A percentile compares a stretch with the other conserved stretches of the same genome.
Evolutionary conservation across 2,113 vertebrate species (phyloP).

Genomic region (Bufo gargarizans): DNA sequence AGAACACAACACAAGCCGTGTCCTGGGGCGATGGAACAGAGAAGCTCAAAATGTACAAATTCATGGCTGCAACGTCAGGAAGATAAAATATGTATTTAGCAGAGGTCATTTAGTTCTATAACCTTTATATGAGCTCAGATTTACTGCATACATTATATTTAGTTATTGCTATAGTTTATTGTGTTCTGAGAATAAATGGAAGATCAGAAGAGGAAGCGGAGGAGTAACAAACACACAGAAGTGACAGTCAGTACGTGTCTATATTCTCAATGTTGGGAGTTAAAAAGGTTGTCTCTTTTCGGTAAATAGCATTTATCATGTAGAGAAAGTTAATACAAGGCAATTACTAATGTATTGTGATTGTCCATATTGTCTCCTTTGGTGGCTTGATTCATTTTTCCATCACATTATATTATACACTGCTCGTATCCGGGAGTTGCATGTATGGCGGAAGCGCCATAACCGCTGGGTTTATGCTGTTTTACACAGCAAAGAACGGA

Average conservation of each 20-base stretch:
- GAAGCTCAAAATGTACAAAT: neutral
- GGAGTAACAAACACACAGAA: neutral
- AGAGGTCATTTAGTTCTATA: neutral
- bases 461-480: too few species aligned
- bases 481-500: too few species aligned
- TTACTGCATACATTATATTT: neutral
- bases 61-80: neutral
- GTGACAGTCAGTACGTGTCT: neutral
- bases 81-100: conserved; percentile 1
- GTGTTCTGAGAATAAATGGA: neutral
- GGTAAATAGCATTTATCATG: too few species aligned
- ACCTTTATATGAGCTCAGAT: neutral
- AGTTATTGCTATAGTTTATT: neutral
- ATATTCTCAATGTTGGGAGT: neutral
- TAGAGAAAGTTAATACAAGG: too few species aligned
- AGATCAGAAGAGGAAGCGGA: neutral
- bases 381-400: too few species aligned
- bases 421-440: too few species aligned
- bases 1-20: neutral
- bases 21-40: neutral
- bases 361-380: too few species aligned
- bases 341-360: too few species aligned
- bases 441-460: too few species aligned
- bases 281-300: neutral
- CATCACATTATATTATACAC: too few species aligned